A percentile compares a stretch with the other conserved stretches of the same genome.
phyloP scores from a whole-genome alignment of 2,113 vertebrate genomes.

The Saccopteryx leptura region DNA sequence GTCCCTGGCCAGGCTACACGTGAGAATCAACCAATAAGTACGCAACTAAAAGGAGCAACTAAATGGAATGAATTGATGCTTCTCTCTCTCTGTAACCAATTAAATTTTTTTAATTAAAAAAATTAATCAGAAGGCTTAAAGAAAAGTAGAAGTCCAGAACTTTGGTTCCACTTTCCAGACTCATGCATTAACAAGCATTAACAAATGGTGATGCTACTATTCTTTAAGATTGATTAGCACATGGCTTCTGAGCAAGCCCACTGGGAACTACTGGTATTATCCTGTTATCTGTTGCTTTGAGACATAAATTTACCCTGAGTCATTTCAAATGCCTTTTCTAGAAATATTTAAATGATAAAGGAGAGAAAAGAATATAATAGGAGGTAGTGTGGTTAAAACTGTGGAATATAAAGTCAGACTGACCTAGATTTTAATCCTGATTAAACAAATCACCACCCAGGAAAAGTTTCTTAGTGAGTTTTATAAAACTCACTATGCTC shows the following conservation, averaged over 20 bases:
- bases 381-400: background rate
- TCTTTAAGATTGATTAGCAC: background rate
- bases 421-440: constrained; percentile 28
- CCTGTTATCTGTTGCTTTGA: background rate
- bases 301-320: background rate
- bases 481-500: background rate
- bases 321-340: background rate
- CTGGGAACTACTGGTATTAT: background rate
- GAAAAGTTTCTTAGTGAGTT: background rate
- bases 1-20: no score
- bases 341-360: constrained; percentile 33
- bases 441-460: background rate
- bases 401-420: background rate
- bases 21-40: no score
- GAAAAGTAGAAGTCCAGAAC: background rate
- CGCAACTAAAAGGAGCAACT: no score
- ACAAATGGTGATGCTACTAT: background rate
- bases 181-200: background rate
- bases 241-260: background rate
- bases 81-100: no score
- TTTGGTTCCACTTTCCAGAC: background rate
- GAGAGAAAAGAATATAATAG: background rate
- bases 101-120: background rate
- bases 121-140: background rate
- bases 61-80: no score